Base-by-base conservation (phyloP, 2,888 invertebrate species). In the Cybosia mesomella region DNA sequence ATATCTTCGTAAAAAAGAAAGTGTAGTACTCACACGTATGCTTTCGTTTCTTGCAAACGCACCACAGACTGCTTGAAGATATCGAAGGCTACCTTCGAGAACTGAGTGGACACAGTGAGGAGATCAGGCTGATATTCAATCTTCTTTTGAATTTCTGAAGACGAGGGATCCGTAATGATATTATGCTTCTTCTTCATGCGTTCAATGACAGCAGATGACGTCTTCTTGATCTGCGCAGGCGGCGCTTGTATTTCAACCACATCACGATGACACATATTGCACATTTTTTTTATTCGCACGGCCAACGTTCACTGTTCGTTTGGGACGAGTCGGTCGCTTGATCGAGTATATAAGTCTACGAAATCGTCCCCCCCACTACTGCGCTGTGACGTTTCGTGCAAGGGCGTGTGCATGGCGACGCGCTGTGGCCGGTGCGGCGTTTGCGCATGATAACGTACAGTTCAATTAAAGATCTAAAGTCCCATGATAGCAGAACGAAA, bases 181-280 rank as follows among this genome's bases (percentile, higher is more conserved):
- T 92, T 93, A 75, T 95, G 95, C 78, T 94, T 94, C 73, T 77
- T 88, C 91, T 95, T 95, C 87, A 95, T 85, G 4, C 91, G 82
- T 63, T 95, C 93, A 43, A 95, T 68, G 1, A 84, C 83, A 55
- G 84, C 85, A 71, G 83, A 83, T 0, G 75, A 79, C 66, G n/a
- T 80, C 80, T 13, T 84, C 82, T 61, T 24, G 62, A 60, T 66
- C 10, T 58, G 54, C 11, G 54, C 62, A 62, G 82, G 79, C 49
- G 82, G 83, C 39, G 86, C 81, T 53, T 86, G 85, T 66, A 82
- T 81, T 66, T 83, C 85, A 32, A 78, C 81, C 60, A 87, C 87
- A 70, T 92, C 91, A 81, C 91, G 90, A 66, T 91, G 89, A 85
- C 94, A 95, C 87, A 95, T 91, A 74, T 95, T 94, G 87, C 94